phyloP scores from a whole-genome alignment of 2,113 vertebrate species.

The Centropus unirufus region DNA sequence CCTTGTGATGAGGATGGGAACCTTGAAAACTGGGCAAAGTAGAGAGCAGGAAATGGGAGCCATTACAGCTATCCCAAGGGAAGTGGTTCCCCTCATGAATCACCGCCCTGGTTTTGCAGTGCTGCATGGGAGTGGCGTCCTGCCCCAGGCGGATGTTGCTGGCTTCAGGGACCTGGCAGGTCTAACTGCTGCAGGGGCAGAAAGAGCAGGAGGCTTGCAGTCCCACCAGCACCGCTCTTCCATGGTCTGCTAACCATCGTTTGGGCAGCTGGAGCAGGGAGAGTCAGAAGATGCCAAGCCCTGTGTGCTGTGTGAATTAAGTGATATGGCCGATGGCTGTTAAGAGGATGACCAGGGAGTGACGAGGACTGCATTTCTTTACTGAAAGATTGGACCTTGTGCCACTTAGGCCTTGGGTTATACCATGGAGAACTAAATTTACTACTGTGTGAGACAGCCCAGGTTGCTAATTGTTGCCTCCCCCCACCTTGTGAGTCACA shows the following conservation, averaged over 20 bases:
- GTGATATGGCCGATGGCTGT: not conserved
- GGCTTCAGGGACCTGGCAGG: not conserved
- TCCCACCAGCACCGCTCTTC: not conserved
- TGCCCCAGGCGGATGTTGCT: not conserved
- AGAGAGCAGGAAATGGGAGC: constrained; percentile 62
- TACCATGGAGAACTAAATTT: constrained; percentile 10
- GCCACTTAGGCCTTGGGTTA: not conserved
- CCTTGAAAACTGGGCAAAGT: constrained; percentile 41
- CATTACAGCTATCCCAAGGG: constrained; percentile 61
- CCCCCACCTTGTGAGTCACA: not conserved
- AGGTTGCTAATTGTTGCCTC: constrained; percentile 39
- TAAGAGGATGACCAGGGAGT: not conserved
- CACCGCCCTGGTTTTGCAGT: constrained; percentile 19
- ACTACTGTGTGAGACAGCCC: constrained; percentile 1
- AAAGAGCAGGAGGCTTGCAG: not conserved
- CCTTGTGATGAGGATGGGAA: constrained; percentile 49
- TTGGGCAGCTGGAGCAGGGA: not conserved
- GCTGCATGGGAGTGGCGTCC: not conserved
- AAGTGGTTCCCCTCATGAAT: constrained; percentile 62
- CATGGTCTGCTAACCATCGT: not conserved
- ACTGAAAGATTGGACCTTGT: not conserved
- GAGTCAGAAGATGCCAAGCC: not conserved
- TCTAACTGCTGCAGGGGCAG: not conserved
- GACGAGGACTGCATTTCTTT: not conserved
- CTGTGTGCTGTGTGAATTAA: not conserved